Evolutionary conservation across 2,113 vertebrate species (phyloP), one percentile per base, ranked within the genome.

Genomic region (Phaethornis superciliosus): DNA sequence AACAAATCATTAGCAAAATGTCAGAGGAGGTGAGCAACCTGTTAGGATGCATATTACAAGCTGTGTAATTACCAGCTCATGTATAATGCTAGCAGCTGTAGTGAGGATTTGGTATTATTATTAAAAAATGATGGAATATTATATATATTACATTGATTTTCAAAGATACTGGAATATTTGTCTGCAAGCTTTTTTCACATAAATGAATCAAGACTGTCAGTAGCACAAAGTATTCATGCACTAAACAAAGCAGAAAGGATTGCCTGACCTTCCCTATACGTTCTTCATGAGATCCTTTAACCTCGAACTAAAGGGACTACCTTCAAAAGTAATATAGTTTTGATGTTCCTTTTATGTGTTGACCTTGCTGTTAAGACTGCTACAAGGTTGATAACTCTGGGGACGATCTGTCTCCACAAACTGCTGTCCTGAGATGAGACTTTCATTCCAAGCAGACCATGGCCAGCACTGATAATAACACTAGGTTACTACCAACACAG

Each of bases 211-310:
- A 55, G 35, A 10, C n/a, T 74, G 46, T 49, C 37, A 24, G 15
- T 30, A 27, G 12, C 74, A 52, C 6, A 15, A 81, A 20, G 12
- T 51, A 37, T 63, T 84, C n/a, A 9, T 11, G 23, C 8, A 59
- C 17, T 26, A 37, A 59, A 30, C 7, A 18, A 9, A 40, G 58
- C 55, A 77, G 51, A 69, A 74, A 88, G 21, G 15, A 63, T 51
- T 32, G 23, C 19, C 47, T 42, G 42, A 1, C 19, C 49, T 63
- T 65, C 51, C 24, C 2, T 0, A 20, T 27, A 15, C 7, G 12
- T 81, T 52, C 44, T 37, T 82, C 51, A 12, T 62, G 40, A 46
- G 15, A 8, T 46, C 27, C 27, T 67, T 69, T 49, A 82, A 56
- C 30, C n/a, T 44, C 54, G 27, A 56, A 56, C 35, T 80, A 4